Conservation (phyloP, 2,888 invertebrate genomes). For the Junonia oenone region DNA sequence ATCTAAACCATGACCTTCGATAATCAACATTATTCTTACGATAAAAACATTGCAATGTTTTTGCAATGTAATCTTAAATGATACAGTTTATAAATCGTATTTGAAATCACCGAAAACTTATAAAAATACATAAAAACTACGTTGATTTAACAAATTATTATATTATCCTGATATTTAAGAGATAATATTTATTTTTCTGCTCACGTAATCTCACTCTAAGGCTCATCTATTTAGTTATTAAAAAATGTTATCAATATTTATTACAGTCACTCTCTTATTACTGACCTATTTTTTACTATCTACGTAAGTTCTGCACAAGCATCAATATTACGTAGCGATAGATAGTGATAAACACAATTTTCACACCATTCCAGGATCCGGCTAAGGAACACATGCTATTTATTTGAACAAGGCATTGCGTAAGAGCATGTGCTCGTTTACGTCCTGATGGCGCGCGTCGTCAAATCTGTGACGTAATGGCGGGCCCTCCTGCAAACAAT, state of each 20-base stretch:
- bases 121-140: neutral
- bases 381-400: conserved; percentile 65
- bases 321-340: neutral
- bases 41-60: neutral
- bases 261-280: neutral
- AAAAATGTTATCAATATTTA: neutral
- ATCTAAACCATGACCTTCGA: conserved; percentile 19
- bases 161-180: too few relatives aligned
- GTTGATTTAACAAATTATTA: too few relatives aligned
- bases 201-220: too few relatives aligned
- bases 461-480: conserved; percentile 65
- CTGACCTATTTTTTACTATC: neutral
- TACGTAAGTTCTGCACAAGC: neutral
- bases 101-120: neutral
- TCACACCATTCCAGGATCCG: conserved; percentile 65
- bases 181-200: too few relatives aligned
- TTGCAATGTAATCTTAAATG: neutral
- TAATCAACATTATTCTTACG: conserved; percentile 8
- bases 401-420: conserved; percentile 68
- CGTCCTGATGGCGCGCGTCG: conserved; percentile 60
- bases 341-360: conserved; percentile 35
- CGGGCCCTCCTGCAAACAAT: conserved; percentile 71
- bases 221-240: too few relatives aligned
- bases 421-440: conserved; percentile 61
- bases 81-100: neutral